Evolutionary conservation across 2,113 vertebrate species (phyloP), one percentile per base, ranked within the genome.

Genomic region (Notothenia coriiceps): DNA sequence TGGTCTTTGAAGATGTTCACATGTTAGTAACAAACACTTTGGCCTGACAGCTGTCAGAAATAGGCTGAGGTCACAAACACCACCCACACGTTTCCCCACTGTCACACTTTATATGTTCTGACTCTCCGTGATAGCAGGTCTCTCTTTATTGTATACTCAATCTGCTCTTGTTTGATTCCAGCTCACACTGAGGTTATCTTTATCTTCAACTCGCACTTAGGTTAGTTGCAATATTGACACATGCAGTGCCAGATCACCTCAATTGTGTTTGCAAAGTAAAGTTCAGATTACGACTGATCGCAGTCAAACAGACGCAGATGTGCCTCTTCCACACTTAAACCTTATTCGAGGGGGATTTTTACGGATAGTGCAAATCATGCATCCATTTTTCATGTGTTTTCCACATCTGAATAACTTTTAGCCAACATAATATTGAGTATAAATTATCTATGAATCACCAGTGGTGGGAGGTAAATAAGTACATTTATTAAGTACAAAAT

Each of bases 41-140:
- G 68, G 82, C 82, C 79, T 63, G 61, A 46, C 67, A 63, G 74
- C 82, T 83, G 74, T 75, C 77, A 77, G 73, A 83, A 88, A 70
- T 82, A 90, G 87, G 77, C 49, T 62, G 71, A 81, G 87, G 91
- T 93, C 91, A 85, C 67, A 78, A 43, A 72, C 61, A 15, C 79
- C 35, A 82, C 88, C 89, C 80, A 90, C 84, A 44, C 71, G 1
- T 61, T 77, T 81, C 77, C 81, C 52, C 77, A 29, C 72, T 65
- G 60, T 80, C 56, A 59, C 72, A 52, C 46, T 76, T 4, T 60
- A 47, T 59, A 40, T 7, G 50, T 80, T 75, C 52, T 29, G 11
- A 78, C 62, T 77, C 70, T 69, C 54, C 0, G 2, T n/a, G 70
- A 35, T 54, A 44, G 40, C 84, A 50, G 40, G 15, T 50, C 64